A percentile compares a stretch with the other conserved stretches of the same genome.
These are phyloP conservation scores for Micromussa lordhowensis DNA, from an alignment of 92 coral and sea anemone species.

Conservation along the genomic window DNA sequence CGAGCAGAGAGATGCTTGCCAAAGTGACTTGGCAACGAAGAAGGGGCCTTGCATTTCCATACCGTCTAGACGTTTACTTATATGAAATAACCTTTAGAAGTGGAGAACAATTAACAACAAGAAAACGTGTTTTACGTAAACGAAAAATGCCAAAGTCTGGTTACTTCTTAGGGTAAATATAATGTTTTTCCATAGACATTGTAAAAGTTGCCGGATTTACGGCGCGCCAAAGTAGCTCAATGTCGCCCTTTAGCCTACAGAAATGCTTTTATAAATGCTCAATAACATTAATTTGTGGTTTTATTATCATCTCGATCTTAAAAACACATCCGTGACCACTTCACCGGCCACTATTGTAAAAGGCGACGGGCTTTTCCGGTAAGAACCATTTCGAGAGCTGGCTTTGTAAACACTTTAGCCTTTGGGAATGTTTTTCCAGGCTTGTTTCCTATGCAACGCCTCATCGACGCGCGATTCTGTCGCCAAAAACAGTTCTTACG, in stretches of 20 bases:
- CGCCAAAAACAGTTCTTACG: neutral
- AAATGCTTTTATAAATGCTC: neutral
- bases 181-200: neutral
- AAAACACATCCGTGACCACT: conserved; percentile 4
- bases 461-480: neutral
- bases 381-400: neutral
- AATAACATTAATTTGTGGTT: conserved; percentile 9
- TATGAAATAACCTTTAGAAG: neutral
- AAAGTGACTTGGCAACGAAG: neutral
- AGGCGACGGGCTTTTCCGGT: conserved; percentile 18
- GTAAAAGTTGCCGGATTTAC: conserved; percentile 3
- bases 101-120: neutral
- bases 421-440: neutral
- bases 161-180: neutral
- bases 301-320: neutral
- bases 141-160: neutral
- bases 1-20: neutral
- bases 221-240: conserved; percentile 5
- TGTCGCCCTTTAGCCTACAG: conserved; percentile 31
- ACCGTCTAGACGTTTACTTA: neutral
- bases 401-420: neutral
- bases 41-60: neutral
- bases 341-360: neutral
- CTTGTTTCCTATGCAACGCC: neutral
- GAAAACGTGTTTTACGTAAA: neutral